A percentile compares a stretch with the other conserved stretches of the same genome.
phyloP scores from a whole-genome alignment of 2,888 invertebrate species.

The Barypeithes pellucidus region DNA sequence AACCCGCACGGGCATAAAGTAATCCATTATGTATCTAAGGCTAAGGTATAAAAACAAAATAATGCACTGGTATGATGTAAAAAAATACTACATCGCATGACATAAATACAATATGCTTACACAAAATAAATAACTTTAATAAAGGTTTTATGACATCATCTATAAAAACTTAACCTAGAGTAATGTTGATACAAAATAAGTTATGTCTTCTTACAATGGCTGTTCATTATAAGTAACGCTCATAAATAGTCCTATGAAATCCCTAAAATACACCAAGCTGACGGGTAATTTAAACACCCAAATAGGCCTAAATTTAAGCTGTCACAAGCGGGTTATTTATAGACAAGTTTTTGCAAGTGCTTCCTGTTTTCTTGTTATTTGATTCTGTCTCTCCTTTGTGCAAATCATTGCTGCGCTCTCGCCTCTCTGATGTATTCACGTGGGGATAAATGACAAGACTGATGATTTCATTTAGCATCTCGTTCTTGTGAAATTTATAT shows the following conservation, averaged over 20 bases:
- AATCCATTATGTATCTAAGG: too few relatives aligned
- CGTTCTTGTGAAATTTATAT: neutral
- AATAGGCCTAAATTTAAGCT: conserved; percentile 31
- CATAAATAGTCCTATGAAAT: conserved; percentile 22
- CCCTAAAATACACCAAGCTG: conserved; percentile 19
- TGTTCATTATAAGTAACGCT: conserved; percentile 4
- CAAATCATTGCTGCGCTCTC: neutral
- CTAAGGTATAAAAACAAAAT: too few relatives aligned
- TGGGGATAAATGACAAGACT: neutral
- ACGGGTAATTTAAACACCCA: conserved; percentile 31
- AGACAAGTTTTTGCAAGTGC: conserved; percentile 15
- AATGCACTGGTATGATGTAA: too few relatives aligned
- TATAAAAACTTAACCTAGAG: neutral
- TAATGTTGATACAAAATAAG: neutral
- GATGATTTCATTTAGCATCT: neutral
- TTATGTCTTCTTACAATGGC: conserved; percentile 4
- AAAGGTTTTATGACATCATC: neutral
- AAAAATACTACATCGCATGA: too few relatives aligned
- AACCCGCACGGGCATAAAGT: too few relatives aligned
- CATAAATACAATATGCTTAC: too few relatives aligned
- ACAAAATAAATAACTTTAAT: neutral
- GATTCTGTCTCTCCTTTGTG: conserved; percentile 16
- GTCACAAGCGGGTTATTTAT: conserved; percentile 37
- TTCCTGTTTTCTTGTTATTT: conserved; percentile 36
- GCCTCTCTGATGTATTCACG: neutral